Conservation (phyloP, 2,888 invertebrate species). For the Dorcus hopei region DNA sequence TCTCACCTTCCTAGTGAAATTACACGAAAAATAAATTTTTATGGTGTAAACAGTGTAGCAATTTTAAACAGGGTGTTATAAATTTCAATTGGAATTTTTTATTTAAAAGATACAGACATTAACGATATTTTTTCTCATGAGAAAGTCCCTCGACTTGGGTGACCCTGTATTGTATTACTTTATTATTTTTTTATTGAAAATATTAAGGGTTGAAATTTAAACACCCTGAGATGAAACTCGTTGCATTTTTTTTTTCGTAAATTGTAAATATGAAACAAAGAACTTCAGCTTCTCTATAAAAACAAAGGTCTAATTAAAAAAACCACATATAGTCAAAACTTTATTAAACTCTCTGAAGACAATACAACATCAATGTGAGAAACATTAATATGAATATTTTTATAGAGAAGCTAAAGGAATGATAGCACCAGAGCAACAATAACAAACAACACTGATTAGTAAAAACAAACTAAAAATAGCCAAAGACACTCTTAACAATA, state of each 20-base stretch:
- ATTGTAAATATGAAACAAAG: no score
- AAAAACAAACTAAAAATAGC: constrained; percentile 16
- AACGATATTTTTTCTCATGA: no score
- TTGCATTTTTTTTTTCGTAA: no score
- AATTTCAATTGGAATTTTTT: neutral
- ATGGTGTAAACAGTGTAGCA: neutral
- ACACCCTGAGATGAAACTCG: no score
- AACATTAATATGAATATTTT: constrained; percentile 13
- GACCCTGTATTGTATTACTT: neutral
- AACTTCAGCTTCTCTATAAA: constrained; percentile 41
- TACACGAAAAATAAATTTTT: neutral
- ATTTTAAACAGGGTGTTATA: neutral
- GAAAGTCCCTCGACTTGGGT: neutral
- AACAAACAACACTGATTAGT: constrained; percentile 24
- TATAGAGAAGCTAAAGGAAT: constrained; percentile 49
- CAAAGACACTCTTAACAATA: constrained; percentile 22
- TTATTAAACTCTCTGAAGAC: constrained; percentile 9
- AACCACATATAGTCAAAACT: constrained; percentile 7
- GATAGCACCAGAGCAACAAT: constrained; percentile 37
- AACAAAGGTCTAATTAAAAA: constrained; percentile 4
- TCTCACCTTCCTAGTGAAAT: constrained; percentile 13
- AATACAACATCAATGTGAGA: constrained; percentile 1
- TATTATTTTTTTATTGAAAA: no score
- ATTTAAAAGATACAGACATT: neutral
- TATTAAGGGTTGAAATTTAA: no score